Conservation (phyloP, 2,113 vertebrate species). For the Antennarius striatus region DNA sequence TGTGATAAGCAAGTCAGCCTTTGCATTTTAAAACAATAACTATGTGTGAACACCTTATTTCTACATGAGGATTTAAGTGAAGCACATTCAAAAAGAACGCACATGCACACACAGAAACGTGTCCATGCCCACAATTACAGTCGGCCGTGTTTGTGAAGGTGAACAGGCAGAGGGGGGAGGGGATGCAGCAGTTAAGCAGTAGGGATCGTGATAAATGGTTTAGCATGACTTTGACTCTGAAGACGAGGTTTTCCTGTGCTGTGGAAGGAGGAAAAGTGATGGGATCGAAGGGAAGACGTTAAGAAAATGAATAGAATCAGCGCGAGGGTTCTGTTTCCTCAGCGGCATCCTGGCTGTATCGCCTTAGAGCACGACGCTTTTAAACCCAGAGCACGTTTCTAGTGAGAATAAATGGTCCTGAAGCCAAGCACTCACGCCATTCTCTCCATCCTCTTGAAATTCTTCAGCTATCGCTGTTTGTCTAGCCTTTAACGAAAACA, state of each 20-base stretch:
- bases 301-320: slow-evolving; percentile 11
- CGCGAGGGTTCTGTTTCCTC: slow-evolving; percentile 31
- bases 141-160: slow-evolving; percentile 68
- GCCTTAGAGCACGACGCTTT: slow-evolving; percentile 53
- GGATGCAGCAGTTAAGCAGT: slow-evolving; percentile 58
- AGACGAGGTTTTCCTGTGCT: slow-evolving; percentile 59
- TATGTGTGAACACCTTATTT: slow-evolving; percentile 39
- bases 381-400: slow-evolving; percentile 67
- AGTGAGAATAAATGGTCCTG: slow-evolving; percentile 64
- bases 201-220: slow-evolving; percentile 73
- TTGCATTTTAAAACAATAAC: slow-evolving; percentile 19
- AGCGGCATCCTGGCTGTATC: slow-evolving; percentile 30
- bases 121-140: slow-evolving; percentile 11
- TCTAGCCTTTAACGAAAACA: slow-evolving; percentile 16
- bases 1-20: slow-evolving; percentile 32
- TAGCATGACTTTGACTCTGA: slow-evolving; percentile 69
- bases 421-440: slow-evolving; percentile 60
- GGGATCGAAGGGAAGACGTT: not conserved
- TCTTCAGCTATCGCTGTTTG: slow-evolving; percentile 43
- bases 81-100: not conserved
- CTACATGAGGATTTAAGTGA: not conserved
- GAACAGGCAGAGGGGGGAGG: slow-evolving; percentile 46
- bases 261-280: slow-evolving; percentile 11
- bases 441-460: slow-evolving; percentile 58
- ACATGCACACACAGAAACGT: slow-evolving; percentile 5